Evolutionary conservation across 2,888 invertebrate species (phyloP).

Genomic region (Mylabris sibirica): DNA sequence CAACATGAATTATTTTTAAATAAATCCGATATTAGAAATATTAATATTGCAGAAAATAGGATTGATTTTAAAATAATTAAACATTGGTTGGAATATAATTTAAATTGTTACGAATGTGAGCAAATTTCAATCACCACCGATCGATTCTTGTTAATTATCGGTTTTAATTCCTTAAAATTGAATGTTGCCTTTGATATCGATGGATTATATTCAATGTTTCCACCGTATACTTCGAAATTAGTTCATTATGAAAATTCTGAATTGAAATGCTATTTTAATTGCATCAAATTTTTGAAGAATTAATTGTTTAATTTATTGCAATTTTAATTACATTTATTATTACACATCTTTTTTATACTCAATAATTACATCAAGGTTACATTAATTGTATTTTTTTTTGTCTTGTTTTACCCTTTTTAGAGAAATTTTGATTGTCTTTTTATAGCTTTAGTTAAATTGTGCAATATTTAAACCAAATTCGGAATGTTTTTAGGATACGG

Average conservation of each 20-base stretch:
- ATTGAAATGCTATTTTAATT: slow-evolving; percentile 8
- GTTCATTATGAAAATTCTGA: slow-evolving; percentile 26
- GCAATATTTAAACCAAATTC: background rate
- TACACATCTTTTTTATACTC: background rate
- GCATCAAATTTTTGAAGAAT: background rate
- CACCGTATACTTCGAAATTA: slow-evolving; percentile 41
- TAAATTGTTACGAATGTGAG: slow-evolving; percentile 21
- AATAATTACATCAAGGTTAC: background rate
- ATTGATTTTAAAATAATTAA: slow-evolving; percentile 40
- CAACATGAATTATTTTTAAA: slow-evolving; percentile 65
- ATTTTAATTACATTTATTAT: background rate
- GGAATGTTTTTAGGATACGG: background rate
- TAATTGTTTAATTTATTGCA: slow-evolving; percentile 2
- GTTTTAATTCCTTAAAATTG: slow-evolving; percentile 33
- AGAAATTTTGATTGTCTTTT: slow-evolving; percentile 1
- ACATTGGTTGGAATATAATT: slow-evolving; percentile 48
- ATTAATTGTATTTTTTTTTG: background rate
- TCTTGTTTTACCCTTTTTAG: background rate
- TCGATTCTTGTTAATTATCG: slow-evolving; percentile 44
- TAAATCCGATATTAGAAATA: slow-evolving; percentile 46
- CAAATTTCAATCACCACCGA: background rate
- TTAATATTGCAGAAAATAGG: slow-evolving; percentile 41
- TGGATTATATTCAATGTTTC: slow-evolving; percentile 44
- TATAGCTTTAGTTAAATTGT: background rate
- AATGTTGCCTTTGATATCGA: slow-evolving; percentile 35